These are phyloP conservation scores for Lycophotia porphyrea DNA, from an alignment of 2,888 invertebrate species.

Conservation along the genomic window DNA sequence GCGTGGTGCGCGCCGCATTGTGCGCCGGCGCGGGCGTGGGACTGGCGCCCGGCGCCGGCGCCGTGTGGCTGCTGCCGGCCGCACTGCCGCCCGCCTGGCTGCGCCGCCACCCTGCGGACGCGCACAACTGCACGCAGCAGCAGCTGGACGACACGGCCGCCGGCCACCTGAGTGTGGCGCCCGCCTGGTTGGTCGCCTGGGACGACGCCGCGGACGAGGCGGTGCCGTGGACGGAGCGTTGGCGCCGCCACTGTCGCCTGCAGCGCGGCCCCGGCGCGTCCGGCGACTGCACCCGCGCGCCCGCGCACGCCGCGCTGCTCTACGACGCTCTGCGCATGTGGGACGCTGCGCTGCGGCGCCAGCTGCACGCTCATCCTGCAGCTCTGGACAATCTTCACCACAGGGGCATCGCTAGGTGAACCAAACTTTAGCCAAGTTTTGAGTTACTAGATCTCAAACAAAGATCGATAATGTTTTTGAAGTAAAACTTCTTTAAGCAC, in stretches of 20 bases:
- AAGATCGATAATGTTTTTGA: too few species aligned
- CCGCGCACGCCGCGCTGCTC: slow-evolving; percentile 79
- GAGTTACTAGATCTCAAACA: neutral
- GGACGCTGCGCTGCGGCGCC: slow-evolving; percentile 74
- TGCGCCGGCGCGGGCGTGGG: slow-evolving; percentile 94
- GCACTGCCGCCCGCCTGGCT: slow-evolving; percentile 93
- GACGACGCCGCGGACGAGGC: slow-evolving; percentile 46
- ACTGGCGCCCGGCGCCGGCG: slow-evolving; percentile 93
- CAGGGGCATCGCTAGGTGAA: slow-evolving; percentile 72
- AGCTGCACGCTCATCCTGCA: slow-evolving; percentile 69
- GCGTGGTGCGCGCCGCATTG: slow-evolving; percentile 93
- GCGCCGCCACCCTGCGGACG: slow-evolving; percentile 90
- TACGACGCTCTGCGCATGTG: slow-evolving; percentile 82
- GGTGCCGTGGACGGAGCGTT: slow-evolving; percentile 30
- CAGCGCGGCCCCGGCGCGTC: slow-evolving; percentile 47
- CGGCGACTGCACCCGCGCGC: slow-evolving; percentile 46
- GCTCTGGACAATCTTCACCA: slow-evolving; percentile 80
- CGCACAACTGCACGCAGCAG: slow-evolving; percentile 87
- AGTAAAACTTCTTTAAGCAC: too few species aligned
- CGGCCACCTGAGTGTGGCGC: slow-evolving; percentile 75
- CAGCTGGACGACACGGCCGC: slow-evolving; percentile 70
- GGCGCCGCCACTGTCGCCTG: slow-evolving; percentile 41
- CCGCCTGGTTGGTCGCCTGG: slow-evolving; percentile 77
- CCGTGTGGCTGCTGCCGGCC: slow-evolving; percentile 96
- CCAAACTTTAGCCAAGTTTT: neutral